Evolutionary conservation across 2,113 vertebrate species (phyloP).

Genomic region (Tragulus kanchil): DNA sequence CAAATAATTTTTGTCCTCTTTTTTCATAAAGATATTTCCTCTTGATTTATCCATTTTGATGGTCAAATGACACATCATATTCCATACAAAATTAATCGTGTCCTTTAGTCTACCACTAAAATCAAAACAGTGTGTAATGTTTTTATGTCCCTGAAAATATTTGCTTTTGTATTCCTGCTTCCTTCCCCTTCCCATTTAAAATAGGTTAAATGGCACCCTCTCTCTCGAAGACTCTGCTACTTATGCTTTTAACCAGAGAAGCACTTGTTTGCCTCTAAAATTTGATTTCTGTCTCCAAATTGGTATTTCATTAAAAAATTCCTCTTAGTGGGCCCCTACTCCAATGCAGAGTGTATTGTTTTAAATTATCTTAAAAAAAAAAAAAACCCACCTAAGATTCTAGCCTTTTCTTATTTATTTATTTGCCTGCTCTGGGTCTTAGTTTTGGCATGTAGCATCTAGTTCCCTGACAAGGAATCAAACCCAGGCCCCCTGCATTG

Average conservation of each 20-base stretch:
- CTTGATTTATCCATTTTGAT: background rate
- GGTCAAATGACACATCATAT: background rate
- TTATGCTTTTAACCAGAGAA: conserved; percentile 33
- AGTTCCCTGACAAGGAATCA: too few species aligned
- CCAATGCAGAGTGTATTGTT: background rate
- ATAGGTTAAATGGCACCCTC: background rate
- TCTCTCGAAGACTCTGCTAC: background rate
- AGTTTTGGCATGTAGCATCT: too few species aligned
- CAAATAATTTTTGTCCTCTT: conserved; percentile 27
- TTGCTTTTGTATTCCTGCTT: background rate
- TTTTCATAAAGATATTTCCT: conserved; percentile 52
- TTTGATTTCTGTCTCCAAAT: conserved; percentile 39
- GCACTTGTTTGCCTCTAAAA: background rate
- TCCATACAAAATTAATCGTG: background rate
- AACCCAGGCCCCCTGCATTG: too few species aligned
- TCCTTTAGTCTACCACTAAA: background rate
- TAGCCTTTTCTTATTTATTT: too few species aligned
- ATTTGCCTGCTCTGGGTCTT: too few species aligned
- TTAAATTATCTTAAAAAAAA: conserved; percentile 58
- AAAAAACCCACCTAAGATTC: background rate
- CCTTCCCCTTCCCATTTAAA: background rate
- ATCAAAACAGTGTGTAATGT: background rate
- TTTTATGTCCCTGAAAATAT: background rate
- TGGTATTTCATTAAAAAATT: background rate
- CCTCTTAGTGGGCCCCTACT: background rate